Conservation (phyloP, 2,113 vertebrate genomes). For the Anas platyrhynchos region DNA sequence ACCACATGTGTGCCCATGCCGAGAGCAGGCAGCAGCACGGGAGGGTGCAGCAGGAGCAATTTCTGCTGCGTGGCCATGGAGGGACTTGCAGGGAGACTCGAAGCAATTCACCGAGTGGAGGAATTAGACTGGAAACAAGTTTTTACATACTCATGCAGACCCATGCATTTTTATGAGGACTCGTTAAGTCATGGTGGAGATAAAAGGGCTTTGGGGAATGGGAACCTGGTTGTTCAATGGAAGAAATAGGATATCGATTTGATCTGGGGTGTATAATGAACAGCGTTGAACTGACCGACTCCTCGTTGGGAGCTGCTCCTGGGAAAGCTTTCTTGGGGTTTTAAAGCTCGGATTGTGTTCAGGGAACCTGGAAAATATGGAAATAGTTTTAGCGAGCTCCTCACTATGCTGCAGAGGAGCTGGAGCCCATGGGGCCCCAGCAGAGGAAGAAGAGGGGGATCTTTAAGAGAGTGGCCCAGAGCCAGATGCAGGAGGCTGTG, state of each 20-base stretch:
- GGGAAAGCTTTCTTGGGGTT: not conserved
- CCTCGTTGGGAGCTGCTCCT: not conserved
- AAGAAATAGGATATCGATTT: not conserved
- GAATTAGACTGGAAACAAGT: not conserved
- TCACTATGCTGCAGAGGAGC: not conserved
- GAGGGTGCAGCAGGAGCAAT: not conserved
- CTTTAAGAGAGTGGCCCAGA: not conserved
- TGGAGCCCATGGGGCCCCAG: not conserved
- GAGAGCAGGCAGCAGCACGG: fast-evolving
- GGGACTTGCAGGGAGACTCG: not conserved
- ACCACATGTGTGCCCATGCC: fast-evolving
- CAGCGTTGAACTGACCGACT: not conserved
- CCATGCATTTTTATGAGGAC: not conserved
- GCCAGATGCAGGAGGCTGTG: not conserved
- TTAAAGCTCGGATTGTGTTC: not conserved
- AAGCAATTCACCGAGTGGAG: not conserved
- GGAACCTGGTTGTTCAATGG: not conserved
- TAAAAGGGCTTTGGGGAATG: not conserved
- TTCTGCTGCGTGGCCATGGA: not conserved
- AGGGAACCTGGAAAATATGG: not conserved
- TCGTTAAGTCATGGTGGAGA: not conserved
- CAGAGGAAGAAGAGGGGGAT: not conserved
- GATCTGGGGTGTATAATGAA: not conserved
- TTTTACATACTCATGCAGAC: not conserved
- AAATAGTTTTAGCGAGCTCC: not conserved